phyloP scores from a whole-genome alignment of 2,888 invertebrate genomes.

The Crioceris asparagi region DNA sequence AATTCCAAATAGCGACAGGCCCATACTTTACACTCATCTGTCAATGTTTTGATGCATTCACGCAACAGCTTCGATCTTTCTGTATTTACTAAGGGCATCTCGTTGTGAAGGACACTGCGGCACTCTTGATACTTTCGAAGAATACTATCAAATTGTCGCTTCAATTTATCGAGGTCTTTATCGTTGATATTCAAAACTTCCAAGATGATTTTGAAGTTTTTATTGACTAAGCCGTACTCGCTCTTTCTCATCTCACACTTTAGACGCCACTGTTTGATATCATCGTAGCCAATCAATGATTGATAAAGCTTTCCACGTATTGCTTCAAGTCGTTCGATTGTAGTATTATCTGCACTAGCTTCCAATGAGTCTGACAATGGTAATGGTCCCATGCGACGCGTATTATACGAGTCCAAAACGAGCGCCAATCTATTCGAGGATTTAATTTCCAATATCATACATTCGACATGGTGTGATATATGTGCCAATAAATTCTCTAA shows the following conservation, averaged over 20 bases:
- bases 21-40: too few relatives aligned
- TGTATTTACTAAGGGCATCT: slow-evolving; percentile 25
- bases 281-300: slow-evolving; percentile 15
- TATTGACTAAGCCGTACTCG: slow-evolving; percentile 30
- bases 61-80: slow-evolving; percentile 21
- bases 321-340: slow-evolving; percentile 16
- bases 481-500: slow-evolving; percentile 22
- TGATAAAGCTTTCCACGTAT: slow-evolving; percentile 21
- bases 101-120: slow-evolving; percentile 26
- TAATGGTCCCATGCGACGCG: too few relatives aligned
- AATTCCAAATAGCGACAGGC: too few relatives aligned
- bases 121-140: slow-evolving; percentile 29
- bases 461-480: slow-evolving; percentile 24
- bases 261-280: slow-evolving; percentile 16
- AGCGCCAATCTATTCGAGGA: slow-evolving; percentile 20
- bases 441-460: slow-evolving; percentile 22
- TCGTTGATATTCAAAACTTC: slow-evolving; percentile 29
- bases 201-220: slow-evolving; percentile 32
- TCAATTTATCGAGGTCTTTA: slow-evolving; percentile 27
- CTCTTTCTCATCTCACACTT: slow-evolving; percentile 21
- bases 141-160: slow-evolving; percentile 31
- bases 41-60: too few relatives aligned
- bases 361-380: slow-evolving; percentile 15
- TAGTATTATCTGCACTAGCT: slow-evolving; percentile 13
- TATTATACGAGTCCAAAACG: slow-evolving; percentile 18